Conservation (phyloP, 2,797 vertebrate species). For the Peromyscus melanophrys region DNA sequence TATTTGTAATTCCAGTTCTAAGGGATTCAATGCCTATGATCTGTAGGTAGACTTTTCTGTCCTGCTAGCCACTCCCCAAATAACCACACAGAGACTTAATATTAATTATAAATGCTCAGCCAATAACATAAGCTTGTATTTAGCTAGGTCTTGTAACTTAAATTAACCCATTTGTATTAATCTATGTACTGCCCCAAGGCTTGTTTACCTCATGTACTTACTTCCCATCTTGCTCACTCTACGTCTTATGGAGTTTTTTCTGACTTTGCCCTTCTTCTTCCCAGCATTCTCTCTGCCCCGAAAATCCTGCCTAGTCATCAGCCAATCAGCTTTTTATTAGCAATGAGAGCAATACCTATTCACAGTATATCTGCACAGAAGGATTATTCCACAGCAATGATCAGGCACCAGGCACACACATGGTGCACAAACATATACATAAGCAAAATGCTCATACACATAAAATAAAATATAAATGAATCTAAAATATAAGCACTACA, state of each 20-base stretch:
- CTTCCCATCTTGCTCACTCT: neutral
- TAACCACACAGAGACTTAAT: neutral
- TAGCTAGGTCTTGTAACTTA: neutral
- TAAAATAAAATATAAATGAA: neutral
- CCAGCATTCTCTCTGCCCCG: neutral
- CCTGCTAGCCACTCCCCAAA: neutral
- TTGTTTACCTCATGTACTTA: neutral
- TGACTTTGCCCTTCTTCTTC: neutral
- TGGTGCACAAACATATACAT: neutral
- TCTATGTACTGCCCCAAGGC: neutral
- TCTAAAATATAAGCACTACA: neutral
- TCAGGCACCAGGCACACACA: neutral
- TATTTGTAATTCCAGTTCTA: neutral
- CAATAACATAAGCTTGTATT: neutral
- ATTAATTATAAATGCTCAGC: neutral
- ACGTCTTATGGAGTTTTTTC: neutral
- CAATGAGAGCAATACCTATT: neutral
- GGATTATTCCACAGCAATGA: neutral
- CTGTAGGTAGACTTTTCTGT: neutral
- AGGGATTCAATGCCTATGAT: neutral
- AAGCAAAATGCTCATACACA: neutral
- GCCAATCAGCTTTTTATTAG: neutral
- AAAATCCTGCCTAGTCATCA: neutral
- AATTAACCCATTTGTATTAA: neutral
- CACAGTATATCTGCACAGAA: neutral